Percentiles rank a stretch among this genome's conserved stretches.
Evolutionary conservation across 2,888 invertebrate species (phyloP).

Genomic region (Lysandra coridon): DNA sequence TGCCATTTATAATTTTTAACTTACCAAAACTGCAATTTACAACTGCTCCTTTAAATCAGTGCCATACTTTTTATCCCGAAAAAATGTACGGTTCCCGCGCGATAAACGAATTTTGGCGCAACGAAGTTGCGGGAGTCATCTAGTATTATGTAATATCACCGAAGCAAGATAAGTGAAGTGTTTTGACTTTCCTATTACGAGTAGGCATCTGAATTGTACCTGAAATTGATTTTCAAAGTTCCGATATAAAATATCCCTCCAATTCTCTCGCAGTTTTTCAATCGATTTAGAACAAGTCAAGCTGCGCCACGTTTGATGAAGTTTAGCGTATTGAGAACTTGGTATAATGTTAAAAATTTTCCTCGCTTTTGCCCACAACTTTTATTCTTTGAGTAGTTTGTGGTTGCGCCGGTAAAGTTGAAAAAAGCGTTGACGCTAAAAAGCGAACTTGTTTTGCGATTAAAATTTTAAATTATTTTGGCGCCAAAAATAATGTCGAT

Average conservation of each 20-base stretch:
- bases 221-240: background rate
- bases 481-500: background rate
- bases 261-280: background rate
- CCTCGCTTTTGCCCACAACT: constrained; percentile 11
- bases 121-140: no score
- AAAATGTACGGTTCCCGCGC: no score
- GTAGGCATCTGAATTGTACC: background rate
- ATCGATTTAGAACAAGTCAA: background rate
- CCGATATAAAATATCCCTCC: constrained; percentile 1
- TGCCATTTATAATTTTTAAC: no score
- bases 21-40: no score
- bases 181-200: background rate
- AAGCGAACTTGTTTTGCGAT: background rate
- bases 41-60: no score
- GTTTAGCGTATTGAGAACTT: constrained; percentile 10
- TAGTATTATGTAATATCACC: no score
- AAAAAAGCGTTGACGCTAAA: background rate
- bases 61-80: no score
- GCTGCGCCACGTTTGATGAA: constrained; percentile 1
- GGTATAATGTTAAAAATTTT: constrained; percentile 15
- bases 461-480: constrained; percentile 6
- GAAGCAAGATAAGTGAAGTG: no score
- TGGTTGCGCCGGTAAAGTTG: background rate
- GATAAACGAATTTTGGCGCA: no score
- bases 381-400: constrained; percentile 9